Percentiles rank a stretch among this genome's conserved stretches.
phyloP scores from a whole-genome alignment of 2,888 invertebrate genomes.

The Sphinx pinastri region DNA sequence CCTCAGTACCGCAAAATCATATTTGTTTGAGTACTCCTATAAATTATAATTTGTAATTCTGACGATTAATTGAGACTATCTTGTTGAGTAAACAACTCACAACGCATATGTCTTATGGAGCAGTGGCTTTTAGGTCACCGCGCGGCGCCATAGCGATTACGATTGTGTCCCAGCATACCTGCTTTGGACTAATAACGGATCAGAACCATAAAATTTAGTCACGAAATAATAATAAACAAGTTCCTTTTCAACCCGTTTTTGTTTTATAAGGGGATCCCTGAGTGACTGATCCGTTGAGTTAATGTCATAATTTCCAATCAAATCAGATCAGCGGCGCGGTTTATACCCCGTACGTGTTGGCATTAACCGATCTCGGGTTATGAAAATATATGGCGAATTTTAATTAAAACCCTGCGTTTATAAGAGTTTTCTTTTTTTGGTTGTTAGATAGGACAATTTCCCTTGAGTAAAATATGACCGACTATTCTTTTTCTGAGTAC shows the following conservation, averaged over 20 bases:
- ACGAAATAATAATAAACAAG: no score
- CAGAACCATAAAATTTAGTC: no score
- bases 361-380: not conserved
- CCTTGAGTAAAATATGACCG: no score
- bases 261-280: not conserved
- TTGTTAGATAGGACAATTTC: no score
- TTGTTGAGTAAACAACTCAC: no score
- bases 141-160: no score
- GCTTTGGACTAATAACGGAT: not conserved
- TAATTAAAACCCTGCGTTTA: not conserved
- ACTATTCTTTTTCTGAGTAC: no score
- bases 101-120: no score
- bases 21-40: not conserved
- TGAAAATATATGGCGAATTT: not conserved
- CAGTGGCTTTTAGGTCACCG: no score
- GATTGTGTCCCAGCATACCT: no score
- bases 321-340: not conserved
- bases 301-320: conserved; percentile 14
- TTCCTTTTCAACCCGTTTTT: not conserved
- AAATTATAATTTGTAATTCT: no score
- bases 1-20: not conserved
- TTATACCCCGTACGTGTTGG: not conserved
- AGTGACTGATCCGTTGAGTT: not conserved
- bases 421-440: not conserved
- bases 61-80: no score